Conservation (phyloP, 2,113 vertebrate genomes). For the Leucoraja erinaceus region DNA sequence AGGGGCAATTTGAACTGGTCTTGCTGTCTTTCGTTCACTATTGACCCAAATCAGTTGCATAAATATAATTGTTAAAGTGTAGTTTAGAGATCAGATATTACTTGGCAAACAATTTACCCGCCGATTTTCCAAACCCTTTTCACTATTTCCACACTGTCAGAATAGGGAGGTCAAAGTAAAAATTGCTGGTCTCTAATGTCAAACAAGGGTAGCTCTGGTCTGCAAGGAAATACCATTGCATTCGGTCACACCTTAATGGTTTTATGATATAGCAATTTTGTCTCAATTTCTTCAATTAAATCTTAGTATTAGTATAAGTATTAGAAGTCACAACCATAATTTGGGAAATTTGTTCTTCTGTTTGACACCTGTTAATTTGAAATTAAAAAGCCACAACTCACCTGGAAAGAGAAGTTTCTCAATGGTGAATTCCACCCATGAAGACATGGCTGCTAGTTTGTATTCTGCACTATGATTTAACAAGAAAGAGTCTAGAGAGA, state of each 20-base stretch:
- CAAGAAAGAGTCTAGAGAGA: constrained; percentile 90
- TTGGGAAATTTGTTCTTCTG: background rate
- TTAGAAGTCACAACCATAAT: background rate
- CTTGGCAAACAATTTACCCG: no score
- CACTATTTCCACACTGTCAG: no score
- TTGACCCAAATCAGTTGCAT: no score
- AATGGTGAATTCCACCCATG: constrained; percentile 91
- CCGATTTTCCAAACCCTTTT: no score
- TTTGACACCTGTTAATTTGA: background rate
- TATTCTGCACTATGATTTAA: constrained; percentile 96
- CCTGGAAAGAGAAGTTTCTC: constrained; percentile 86
- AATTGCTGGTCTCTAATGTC: background rate
- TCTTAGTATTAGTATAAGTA: no score
- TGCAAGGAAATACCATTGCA: background rate
- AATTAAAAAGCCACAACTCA: constrained; percentile 42
- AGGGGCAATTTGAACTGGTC: background rate
- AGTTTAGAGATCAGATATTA: no score
- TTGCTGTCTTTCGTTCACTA: background rate
- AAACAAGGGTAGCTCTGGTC: background rate
- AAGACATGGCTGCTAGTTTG: constrained; percentile 80
- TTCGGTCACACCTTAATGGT: background rate
- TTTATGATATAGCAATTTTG: background rate
- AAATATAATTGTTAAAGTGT: no score
- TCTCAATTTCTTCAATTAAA: background rate
- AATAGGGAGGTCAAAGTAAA: background rate